Base-by-base conservation (phyloP, 2,113 vertebrate species). In the Eleginops maclovinus region DNA sequence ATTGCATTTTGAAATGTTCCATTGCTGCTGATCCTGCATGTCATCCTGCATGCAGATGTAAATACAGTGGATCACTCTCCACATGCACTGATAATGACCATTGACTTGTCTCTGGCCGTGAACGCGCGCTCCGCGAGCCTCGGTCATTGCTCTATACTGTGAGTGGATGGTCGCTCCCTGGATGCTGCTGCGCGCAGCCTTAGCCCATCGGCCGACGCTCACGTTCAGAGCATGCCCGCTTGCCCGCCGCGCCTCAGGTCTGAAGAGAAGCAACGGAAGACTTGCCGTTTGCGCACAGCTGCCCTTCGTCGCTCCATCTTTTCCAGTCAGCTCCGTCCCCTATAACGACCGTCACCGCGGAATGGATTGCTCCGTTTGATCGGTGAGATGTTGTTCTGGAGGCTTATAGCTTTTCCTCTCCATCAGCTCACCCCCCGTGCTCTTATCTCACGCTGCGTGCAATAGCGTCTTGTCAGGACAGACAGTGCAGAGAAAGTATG, bases 121-220 rank as follows among this genome's bases (percentile, higher is more conserved):
- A 90, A 82, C 91, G 91, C 93, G 91, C 92, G 76, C 89, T 78
- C 79, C 63, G 64, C 73, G 54, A 84, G 77, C 68, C 85, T 64
- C 88, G 82, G 84, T 84, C 89, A 89, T 90, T 81, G 70, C 84
- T 81, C 81, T 73, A n/a, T 58, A 66, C 79, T 58, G 82, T 79
- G 87, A 72, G 89, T 71, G 83, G 87, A 89, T 80, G 90, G 88
- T 91, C 85, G 91, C 92, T 92, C 88, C 90, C 89, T 60, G 79
- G 84, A 82, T 89, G 89, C 86, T 81, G 80, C 86, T 21, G 81
- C 64, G 85, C 86, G 61, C 73, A 82, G 79, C 88, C 70, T 77
- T 60, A 1, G 43, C 70, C 74, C 88, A 84, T 67, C 80, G 59
- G 65, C 76, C 84, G 78, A 9, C 58, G 53, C 72, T 77, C 70